Evolutionary conservation across 2,888 invertebrate genomes (phyloP), one percentile per base, ranked within the genome.

Genomic region (Malachius bipustulatus): DNA sequence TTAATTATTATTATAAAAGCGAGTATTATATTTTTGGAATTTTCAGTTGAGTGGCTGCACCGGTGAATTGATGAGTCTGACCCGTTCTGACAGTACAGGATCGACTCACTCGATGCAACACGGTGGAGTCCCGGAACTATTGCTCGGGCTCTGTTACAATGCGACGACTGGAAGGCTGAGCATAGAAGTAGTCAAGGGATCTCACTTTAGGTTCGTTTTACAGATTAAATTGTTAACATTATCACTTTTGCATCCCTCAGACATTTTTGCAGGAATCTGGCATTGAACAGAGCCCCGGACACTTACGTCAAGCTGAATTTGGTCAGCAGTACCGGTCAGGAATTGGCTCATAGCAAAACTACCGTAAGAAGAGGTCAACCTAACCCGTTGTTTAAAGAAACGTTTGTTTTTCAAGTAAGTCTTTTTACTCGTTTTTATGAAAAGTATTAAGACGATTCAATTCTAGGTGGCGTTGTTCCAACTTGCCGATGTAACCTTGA

Each of bases 351-450:
- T 45, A 84, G 88, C 59, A 94, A 94, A 68, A 91, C 93, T 24
- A 88, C 89, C 35, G 80, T 91, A 9, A 70, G 89, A 45, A 74
- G 93, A 33, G 89, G 90, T 8, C 91, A 93, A 64, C 91, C 93
- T 31, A 93, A 93, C 71, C 93, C 93, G 26, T 73, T 93, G 8
- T 94, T 89, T 62, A 93, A 93, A 63, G 93, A 94, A 65, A 87
- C 89, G 2, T 94, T 94, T 60, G 82, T 93, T 65, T 94, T 93
- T 66, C 93, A 93, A 74, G 87, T 84, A 60, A 55, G 54, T 19
- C n/a, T 19, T n/a, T 19, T 19, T 6, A 6, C 6, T n/a, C 11
- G 30, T 19, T 36, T 24, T 4, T n/a, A 36, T 27, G 9, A 35
- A 24, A 32, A 9, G 10, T 37, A 33, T 36, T 16, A 40, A 36